Evolutionary conservation across 37 sponge, comb jelly and placozoan genomes (phyloP).

Genomic region (Ianthella basta): DNA sequence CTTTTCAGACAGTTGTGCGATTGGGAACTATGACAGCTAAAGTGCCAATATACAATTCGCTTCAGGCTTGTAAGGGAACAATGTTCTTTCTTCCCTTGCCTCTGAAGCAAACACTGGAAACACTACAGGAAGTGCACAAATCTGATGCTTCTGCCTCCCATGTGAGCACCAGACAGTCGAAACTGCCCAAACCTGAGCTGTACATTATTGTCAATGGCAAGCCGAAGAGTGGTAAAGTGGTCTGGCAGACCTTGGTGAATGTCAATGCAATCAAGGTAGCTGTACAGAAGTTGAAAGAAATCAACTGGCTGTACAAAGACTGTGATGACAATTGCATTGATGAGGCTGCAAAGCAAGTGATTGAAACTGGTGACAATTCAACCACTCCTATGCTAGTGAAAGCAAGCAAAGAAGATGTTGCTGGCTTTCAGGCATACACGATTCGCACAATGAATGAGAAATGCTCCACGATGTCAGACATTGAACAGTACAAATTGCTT

Average conservation of each 20-base stretch:
- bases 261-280: slow-evolving; percentile 37
- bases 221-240: slow-evolving; percentile 46
- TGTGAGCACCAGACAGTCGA: not conserved
- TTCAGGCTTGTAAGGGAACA: slow-evolving; percentile 38
- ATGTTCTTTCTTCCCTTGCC: slow-evolving; percentile 56
- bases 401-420: slow-evolving; percentile 33
- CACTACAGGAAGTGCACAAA: slow-evolving; percentile 18
- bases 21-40: slow-evolving; percentile 44
- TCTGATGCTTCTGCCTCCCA: not conserved
- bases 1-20: slow-evolving; percentile 45
- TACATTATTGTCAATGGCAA: slow-evolving; percentile 48
- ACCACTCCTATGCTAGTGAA: slow-evolving; percentile 26
- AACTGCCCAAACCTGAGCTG: slow-evolving; percentile 38
- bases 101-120: slow-evolving; percentile 35
- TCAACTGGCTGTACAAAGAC: slow-evolving; percentile 69
- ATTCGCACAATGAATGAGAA: slow-evolving; percentile 7
- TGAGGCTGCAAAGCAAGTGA: slow-evolving; percentile 28
- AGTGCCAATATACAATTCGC: slow-evolving; percentile 41
- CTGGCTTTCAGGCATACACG: slow-evolving; percentile 25
- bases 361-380: not conserved
- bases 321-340: slow-evolving; percentile 44
- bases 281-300: slow-evolving; percentile 33
- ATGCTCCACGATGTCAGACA: not conserved
- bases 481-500: slow-evolving; percentile 49
- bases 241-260: slow-evolving; percentile 55